Conservation (phyloP, 2,113 vertebrate species). For the Bujurquina vittata region DNA sequence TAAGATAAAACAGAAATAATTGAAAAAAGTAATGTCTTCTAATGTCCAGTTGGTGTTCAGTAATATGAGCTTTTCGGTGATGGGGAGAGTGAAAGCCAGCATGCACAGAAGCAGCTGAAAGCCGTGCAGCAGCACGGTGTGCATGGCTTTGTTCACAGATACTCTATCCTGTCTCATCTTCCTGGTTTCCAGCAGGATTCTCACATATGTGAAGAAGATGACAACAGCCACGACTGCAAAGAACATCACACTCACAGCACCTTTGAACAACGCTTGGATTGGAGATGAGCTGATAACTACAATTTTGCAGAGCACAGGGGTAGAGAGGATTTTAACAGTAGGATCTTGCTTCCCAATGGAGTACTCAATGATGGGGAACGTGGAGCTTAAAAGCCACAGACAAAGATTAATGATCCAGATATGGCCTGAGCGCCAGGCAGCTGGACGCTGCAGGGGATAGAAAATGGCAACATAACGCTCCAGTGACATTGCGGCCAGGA, state of each 20-base stretch:
- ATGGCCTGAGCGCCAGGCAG: constrained; percentile 69
- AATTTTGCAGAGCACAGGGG: constrained; percentile 51
- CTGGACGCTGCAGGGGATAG: constrained; percentile 71
- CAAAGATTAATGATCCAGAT: constrained; percentile 75
- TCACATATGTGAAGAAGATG: constrained; percentile 79
- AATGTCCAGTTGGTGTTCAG: constrained; percentile 17
- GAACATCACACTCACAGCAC: constrained; percentile 58
- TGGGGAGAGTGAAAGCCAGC: constrained; percentile 70
- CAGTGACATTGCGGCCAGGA: constrained; percentile 80
- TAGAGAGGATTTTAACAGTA: constrained; percentile 27
- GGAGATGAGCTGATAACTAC: constrained; percentile 28
- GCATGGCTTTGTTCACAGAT: constrained; percentile 74
- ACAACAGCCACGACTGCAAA: constrained; percentile 69
- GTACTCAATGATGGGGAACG: constrained; percentile 45
- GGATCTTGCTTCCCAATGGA: constrained; percentile 23
- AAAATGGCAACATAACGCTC: constrained; percentile 82
- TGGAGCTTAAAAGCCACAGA: constrained; percentile 68
- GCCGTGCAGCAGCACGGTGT: constrained; percentile 79
- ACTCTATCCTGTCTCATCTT: constrained; percentile 68
- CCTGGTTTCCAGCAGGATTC: constrained; percentile 76
- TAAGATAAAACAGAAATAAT: constrained; percentile 76
- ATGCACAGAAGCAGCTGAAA: constrained; percentile 78
- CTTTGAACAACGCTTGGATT: constrained; percentile 63
- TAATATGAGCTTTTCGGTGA: constrained; percentile 61
- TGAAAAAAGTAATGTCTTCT: constrained; percentile 66